phyloP scores from a whole-genome alignment of 2,797 vertebrate genomes.

The Scyliorhinus canicula region DNA sequence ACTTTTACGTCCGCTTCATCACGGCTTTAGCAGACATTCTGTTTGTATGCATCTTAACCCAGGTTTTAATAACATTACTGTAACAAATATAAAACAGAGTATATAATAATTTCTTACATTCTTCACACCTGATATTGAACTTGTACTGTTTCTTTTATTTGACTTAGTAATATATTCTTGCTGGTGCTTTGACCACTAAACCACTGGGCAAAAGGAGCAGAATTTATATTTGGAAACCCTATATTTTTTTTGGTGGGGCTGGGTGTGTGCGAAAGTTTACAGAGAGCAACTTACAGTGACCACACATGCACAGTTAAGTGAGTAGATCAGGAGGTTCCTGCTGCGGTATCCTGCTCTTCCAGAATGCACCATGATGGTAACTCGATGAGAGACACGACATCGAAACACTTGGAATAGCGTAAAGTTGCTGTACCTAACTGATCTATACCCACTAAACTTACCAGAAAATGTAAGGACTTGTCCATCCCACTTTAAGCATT shows the following conservation, averaged over 20 bases:
- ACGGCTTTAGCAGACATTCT: too few relatives aligned
- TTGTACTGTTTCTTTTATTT: neutral
- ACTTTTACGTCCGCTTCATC: too few relatives aligned
- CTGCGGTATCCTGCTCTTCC: neutral
- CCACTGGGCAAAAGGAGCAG: neutral
- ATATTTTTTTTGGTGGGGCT: neutral
- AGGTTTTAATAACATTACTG: too few relatives aligned
- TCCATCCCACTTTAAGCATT: too few relatives aligned
- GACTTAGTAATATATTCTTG: neutral
- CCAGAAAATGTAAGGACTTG: too few relatives aligned
- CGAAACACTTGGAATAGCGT: neutral
- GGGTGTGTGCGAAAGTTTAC: neutral
- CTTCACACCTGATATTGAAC: neutral
- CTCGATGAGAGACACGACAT: neutral
- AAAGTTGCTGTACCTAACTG: neutral
- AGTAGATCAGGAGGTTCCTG: neutral
- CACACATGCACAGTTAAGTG: neutral
- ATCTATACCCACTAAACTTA: too few relatives aligned
- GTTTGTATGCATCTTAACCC: too few relatives aligned
- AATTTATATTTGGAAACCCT: neutral
- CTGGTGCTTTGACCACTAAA: neutral
- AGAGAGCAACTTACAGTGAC: neutral
- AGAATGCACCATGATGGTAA: neutral
- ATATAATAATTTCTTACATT: too few relatives aligned
- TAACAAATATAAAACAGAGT: too few relatives aligned